Conservation (phyloP, 2,888 invertebrate genomes). For the Alsophila aescularia region DNA sequence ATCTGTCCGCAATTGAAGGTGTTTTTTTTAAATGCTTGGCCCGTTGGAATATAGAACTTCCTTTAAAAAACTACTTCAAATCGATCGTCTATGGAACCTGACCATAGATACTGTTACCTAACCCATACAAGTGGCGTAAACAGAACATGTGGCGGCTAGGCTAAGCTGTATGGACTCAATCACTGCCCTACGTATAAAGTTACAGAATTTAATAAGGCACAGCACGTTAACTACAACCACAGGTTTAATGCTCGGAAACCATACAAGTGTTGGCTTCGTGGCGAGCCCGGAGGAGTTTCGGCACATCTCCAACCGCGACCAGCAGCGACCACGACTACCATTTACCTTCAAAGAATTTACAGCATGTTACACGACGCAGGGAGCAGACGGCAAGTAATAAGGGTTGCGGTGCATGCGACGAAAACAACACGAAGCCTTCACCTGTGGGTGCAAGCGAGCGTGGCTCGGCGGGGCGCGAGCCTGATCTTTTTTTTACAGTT, state of each 20-base stretch:
- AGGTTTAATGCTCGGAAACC: constrained; percentile 10
- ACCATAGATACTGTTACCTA: neutral
- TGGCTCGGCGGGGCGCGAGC: neutral
- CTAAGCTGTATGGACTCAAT: constrained; percentile 27
- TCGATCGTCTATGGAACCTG: neutral
- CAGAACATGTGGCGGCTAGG: constrained; percentile 17
- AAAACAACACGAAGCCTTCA: constrained; percentile 6
- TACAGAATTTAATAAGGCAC: constrained; percentile 5
- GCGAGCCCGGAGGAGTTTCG: constrained; percentile 5
- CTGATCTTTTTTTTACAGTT: neutral
- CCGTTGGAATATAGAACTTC: too few species aligned
- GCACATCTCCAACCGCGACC: constrained; percentile 9
- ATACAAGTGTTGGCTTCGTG: constrained; percentile 8
- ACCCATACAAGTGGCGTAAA: constrained; percentile 25
- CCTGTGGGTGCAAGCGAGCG: neutral
- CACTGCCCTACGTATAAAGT: constrained; percentile 18
- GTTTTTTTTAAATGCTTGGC: too few species aligned
- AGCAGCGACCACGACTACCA: neutral
- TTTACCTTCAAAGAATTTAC: constrained; percentile 7
- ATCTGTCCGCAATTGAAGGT: too few species aligned
- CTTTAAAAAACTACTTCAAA: neutral
- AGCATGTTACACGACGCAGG: constrained; percentile 19
- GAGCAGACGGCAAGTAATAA: constrained; percentile 8
- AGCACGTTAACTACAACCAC: neutral
- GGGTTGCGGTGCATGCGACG: neutral